Evolutionary conservation across 1,140 invertebrate species (phyloP), one percentile per base, ranked within the genome.

Genomic region (Drosophila funebris): DNA sequence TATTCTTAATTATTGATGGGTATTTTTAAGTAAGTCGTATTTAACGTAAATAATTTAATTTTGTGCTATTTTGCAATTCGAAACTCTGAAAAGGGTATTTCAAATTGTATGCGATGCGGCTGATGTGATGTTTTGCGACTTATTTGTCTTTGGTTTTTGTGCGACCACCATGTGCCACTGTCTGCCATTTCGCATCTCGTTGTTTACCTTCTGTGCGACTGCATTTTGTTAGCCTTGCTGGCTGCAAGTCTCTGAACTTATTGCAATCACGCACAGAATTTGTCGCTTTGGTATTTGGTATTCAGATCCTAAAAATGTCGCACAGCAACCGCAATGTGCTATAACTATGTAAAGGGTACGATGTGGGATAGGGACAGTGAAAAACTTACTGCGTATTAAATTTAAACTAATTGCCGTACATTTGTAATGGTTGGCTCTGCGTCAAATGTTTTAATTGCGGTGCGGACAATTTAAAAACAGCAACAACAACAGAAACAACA

Each of bases 261-360:
- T 78, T 87, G 82, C 78, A 87, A 87, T 87, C 82, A 85, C 78
- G 81, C 82, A 85, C 82, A 63, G 78, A 67, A 87, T 77, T 81
- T 87, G 81, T 85, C 81, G 82, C 76, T 79, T 79, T 76, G 73
- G 52, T 16, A 62, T 79, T 79, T 76, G 73, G 52, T 16, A 62
- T 53, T 75, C 68, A 70, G 33, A 20, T 6, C 37, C 27, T 76
- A 64, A 24, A 18, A 69, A 56, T 41, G 33, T 33, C 8, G 31
- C 20, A 50, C 50, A 63, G 16, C 41, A 60, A 78, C 79, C 79
- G 72, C 79, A 83, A 58, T 76, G 69, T 72, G 60, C 46, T 64
- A 72, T 39, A 75, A 71, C 75, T 63, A 74, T 73, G 36, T 20
- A 36, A 37, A 27, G 22, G 24, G 29, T 31, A 27, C 3, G 18